Evolutionary conservation across 2,888 invertebrate species (phyloP).

Genomic region (Seira musarum): DNA sequence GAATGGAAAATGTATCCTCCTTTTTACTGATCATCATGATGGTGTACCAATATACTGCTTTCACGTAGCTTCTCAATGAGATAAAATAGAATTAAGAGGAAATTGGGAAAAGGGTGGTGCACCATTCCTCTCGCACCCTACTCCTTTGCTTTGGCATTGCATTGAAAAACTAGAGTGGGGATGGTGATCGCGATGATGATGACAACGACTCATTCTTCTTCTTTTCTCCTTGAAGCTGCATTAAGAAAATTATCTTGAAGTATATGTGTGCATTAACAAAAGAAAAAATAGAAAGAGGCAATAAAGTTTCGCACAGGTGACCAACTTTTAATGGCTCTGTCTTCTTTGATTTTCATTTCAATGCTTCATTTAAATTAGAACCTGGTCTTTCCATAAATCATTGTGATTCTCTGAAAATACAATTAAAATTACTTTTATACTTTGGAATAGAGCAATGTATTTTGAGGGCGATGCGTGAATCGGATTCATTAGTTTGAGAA

Average conservation of each 20-base stretch:
- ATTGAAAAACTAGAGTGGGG: constrained; percentile 2
- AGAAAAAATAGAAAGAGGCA: too few relatives aligned
- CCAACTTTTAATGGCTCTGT: constrained; percentile 56
- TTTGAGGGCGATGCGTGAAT: not conserved
- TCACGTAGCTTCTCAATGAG: not conserved
- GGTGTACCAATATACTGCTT: not conserved
- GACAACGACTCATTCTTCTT: not conserved
- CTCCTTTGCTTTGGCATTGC: too few relatives aligned
- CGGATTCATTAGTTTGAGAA: not conserved
- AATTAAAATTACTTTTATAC: too few relatives aligned
- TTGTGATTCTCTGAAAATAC: too few relatives aligned
- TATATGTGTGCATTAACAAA: too few relatives aligned
- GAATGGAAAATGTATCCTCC: too few relatives aligned
- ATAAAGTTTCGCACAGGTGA: too few relatives aligned
- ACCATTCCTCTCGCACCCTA: constrained; percentile 24
- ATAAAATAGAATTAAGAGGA: constrained; percentile 13
- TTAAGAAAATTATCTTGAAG: constrained; percentile 52
- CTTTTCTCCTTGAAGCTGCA: constrained; percentile 29
- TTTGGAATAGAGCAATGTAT: too few relatives aligned
- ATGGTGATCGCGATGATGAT: not conserved
- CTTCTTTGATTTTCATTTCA: constrained; percentile 1
- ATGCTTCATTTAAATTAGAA: constrained; percentile 25
- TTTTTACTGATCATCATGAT: constrained; percentile 8
- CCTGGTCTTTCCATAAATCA: not conserved
- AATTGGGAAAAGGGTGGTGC: constrained; percentile 55